Percentiles rank a stretch among this genome's conserved stretches.
phyloP scores from a whole-genome alignment of 2,888 invertebrate species.

The Drosophila imparisetae region DNA sequence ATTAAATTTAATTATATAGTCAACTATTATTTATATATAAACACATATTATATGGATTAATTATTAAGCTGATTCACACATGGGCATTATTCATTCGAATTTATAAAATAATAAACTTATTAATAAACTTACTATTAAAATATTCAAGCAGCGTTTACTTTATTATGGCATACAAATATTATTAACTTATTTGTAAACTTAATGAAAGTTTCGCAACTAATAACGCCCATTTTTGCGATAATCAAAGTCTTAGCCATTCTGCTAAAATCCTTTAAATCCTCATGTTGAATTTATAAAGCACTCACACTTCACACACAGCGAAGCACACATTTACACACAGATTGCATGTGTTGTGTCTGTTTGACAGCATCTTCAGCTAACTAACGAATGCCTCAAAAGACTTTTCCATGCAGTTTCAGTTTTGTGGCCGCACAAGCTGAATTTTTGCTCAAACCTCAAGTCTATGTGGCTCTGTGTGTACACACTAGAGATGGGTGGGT shows the following conservation, averaged over 20 bases:
- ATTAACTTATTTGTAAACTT: neutral
- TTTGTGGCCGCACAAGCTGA: slow-evolving; percentile 41
- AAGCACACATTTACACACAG: slow-evolving; percentile 1
- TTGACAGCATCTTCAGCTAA: slow-evolving; percentile 55
- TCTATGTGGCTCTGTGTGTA: slow-evolving; percentile 48
- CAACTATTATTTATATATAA: neutral
- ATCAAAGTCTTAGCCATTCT: slow-evolving; percentile 20
- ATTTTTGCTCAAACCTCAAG: slow-evolving; percentile 66
- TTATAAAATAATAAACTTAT: neutral
- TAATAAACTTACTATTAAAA: neutral
- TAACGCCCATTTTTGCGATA: neutral
- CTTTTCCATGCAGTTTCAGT: slow-evolving; percentile 66
- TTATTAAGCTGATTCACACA: neutral
- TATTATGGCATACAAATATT: neutral
- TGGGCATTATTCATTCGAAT: neutral
- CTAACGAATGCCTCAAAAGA: slow-evolving; percentile 13
- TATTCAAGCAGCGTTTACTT: neutral
- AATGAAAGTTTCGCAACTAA: neutral
- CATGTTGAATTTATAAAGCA: slow-evolving; percentile 64
- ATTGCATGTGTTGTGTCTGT: slow-evolving; percentile 2
- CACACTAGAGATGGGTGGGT: slow-evolving; percentile 2
- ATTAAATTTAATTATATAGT: neutral
- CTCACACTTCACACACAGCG: slow-evolving; percentile 22
- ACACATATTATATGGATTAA: neutral
- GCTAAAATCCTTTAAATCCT: slow-evolving; percentile 43